Percentiles rank a stretch among this genome's conserved stretches.
phyloP scores from a whole-genome alignment of 2,113 vertebrate genomes.

The Phaethornis superciliosus region DNA sequence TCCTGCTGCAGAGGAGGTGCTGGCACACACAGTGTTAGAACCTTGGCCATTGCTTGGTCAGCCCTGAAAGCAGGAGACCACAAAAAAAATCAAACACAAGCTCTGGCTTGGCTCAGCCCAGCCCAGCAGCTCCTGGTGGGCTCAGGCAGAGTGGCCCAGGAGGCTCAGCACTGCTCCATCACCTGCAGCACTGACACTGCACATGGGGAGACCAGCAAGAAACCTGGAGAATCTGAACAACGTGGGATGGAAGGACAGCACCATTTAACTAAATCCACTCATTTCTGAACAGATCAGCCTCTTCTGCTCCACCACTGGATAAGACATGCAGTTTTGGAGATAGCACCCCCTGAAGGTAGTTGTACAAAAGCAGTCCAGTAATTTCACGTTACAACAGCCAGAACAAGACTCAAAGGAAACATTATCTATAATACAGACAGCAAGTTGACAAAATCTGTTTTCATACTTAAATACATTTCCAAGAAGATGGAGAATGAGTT shows the following conservation, averaged over 20 bases:
- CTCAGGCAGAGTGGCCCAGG: neutral
- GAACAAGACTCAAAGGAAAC: neutral
- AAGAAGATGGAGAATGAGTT: neutral
- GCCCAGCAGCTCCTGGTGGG: neutral
- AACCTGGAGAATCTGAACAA: neutral
- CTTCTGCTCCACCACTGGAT: neutral
- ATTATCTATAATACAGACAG: neutral
- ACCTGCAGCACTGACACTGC: no score
- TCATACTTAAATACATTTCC: neutral
- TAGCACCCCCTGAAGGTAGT: neutral
- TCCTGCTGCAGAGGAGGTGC: neutral
- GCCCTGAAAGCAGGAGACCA: neutral
- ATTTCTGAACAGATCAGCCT: neutral
- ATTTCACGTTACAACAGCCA: neutral
- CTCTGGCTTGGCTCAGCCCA: neutral
- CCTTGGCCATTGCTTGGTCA: no score
- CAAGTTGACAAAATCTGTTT: neutral
- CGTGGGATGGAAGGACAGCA: neutral
- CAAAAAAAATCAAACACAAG: neutral
- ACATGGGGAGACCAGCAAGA: neutral
- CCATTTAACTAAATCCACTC: neutral
- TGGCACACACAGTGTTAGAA: fast-evolving
- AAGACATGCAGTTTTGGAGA: neutral
- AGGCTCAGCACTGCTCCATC: neutral
- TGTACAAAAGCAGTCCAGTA: neutral